Percentiles rank a stretch among this genome's conserved stretches.
phyloP scores from a whole-genome alignment of 2,113 vertebrate genomes.

The Gallinago paraguaiae region DNA sequence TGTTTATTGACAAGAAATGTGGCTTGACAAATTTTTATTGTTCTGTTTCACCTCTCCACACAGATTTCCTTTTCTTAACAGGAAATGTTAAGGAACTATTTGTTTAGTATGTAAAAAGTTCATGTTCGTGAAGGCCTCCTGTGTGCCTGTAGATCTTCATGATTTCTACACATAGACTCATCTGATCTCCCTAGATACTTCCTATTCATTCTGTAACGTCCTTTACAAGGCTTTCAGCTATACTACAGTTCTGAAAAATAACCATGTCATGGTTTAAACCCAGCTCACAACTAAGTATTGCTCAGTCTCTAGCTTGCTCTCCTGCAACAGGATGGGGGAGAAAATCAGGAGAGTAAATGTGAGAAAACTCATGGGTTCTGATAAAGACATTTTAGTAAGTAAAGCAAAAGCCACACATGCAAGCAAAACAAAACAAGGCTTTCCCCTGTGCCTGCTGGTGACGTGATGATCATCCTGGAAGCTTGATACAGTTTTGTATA shows the following conservation, averaged over 20 bases:
- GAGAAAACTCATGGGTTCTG: background rate
- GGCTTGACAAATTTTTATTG: conserved; percentile 8
- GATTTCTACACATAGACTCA: background rate
- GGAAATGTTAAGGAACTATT: background rate
- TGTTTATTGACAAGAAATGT: background rate
- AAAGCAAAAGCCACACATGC: background rate
- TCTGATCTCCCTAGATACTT: background rate
- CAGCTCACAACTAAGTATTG: background rate
- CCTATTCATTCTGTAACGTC: background rate
- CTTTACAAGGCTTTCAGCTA: background rate
- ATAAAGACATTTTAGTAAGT: background rate
- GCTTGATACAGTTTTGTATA: too few species aligned
- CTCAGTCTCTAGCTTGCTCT: background rate
- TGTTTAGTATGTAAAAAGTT: background rate
- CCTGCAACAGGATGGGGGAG: background rate
- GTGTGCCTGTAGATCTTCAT: background rate
- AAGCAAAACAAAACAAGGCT: background rate
- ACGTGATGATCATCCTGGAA: too few species aligned
- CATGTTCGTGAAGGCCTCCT: background rate
- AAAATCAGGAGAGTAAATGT: background rate
- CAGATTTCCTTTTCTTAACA: background rate
- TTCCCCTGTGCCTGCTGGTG: too few species aligned
- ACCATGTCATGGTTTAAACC: background rate
- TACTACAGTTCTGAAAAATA: background rate
- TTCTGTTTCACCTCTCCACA: background rate